Conservation (phyloP, 2,888 invertebrate genomes). For the Pristionchus fissidentatus region DNA sequence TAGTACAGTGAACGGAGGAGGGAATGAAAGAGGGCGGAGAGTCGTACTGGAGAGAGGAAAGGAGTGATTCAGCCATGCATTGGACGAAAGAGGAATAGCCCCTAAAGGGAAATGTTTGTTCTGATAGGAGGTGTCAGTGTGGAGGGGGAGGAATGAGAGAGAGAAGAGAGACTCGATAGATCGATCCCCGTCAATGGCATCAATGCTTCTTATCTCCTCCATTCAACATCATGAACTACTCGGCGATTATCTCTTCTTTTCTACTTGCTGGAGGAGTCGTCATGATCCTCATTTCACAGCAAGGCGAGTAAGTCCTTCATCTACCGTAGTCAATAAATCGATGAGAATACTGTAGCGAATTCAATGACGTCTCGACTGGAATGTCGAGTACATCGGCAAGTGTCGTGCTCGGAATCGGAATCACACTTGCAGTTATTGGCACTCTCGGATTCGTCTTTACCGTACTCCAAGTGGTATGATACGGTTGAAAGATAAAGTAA, state of each 20-base stretch:
- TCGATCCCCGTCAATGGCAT: neutral
- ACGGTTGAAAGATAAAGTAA: neutral
- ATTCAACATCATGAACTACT: conserved; percentile 44
- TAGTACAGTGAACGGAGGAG: conserved; percentile 40
- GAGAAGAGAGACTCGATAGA: neutral
- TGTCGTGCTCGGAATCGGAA: neutral
- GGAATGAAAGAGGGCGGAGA: neutral
- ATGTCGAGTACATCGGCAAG: neutral
- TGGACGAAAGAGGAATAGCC: conserved; percentile 21
- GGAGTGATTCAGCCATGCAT: conserved; percentile 17
- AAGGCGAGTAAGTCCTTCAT: conserved; percentile 20
- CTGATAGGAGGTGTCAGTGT: conserved; percentile 39
- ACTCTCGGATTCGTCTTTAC: conserved; percentile 32
- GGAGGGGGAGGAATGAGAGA: neutral
- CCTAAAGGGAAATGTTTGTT: conserved; percentile 31
- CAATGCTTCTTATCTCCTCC: conserved; percentile 2
- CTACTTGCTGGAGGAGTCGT: conserved; percentile 44
- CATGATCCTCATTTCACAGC: conserved; percentile 36
- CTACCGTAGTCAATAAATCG: neutral
- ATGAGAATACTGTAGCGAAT: neutral
- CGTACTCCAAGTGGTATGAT: neutral
- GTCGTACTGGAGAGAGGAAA: conserved; percentile 31
- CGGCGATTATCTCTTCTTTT: conserved; percentile 44
- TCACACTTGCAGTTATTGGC: conserved; percentile 22
- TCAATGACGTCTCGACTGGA: neutral